Base-by-base conservation (phyloP, 2,797 vertebrate genomes). In the Aulostomus chinensis region DNA sequence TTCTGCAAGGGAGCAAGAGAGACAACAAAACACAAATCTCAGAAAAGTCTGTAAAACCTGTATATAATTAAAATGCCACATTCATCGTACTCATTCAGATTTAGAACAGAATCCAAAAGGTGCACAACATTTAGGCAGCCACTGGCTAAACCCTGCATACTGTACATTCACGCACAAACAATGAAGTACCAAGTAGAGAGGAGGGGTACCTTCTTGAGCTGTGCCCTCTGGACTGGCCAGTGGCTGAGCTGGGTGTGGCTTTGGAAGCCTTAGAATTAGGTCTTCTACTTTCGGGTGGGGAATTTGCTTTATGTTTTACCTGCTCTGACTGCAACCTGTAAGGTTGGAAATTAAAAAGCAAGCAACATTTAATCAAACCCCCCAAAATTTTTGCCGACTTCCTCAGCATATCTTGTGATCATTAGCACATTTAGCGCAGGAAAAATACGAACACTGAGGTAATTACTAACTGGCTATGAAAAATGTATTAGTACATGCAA, bases 321-420 rank as follows among this genome's bases (percentile, higher is more conserved):
- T 98, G 95, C 93, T 97, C 97, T 95, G 95, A 95, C 86, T 96
- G 96, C 94, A 96, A 98, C 94, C 96, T 98, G 94, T 92, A 92
- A 94, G 92, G 91, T 90, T 94, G 90, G 91, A 95, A 92, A 94
- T 92, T 80, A 76, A 89, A 91, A 71, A 86, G 80, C 77, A 90
- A 67, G 73, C 58, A 66, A 87, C 62, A 84, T n/a, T n/a, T n/a
- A n/a, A n/a, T n/a, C n/a, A n/a, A n/a, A n/a, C n/a, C n/a, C n/a
- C n/a, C n/a, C n/a, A n/a, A n/a, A n/a, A n/a, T n/a, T n/a, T n/a
- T n/a, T n/a, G n/a, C n/a, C n/a, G n/a, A n/a, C n/a, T n/a, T n/a
- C n/a, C 2, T 29, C 21, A 61, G 21, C 37, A 58, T 50, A 29
- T 25, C 30, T 30, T 58, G 13, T 54, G 31, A 67, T 50, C 45